Evolutionary conservation across 2,113 vertebrate genomes (phyloP).

Genomic region (Felis chaus): DNA sequence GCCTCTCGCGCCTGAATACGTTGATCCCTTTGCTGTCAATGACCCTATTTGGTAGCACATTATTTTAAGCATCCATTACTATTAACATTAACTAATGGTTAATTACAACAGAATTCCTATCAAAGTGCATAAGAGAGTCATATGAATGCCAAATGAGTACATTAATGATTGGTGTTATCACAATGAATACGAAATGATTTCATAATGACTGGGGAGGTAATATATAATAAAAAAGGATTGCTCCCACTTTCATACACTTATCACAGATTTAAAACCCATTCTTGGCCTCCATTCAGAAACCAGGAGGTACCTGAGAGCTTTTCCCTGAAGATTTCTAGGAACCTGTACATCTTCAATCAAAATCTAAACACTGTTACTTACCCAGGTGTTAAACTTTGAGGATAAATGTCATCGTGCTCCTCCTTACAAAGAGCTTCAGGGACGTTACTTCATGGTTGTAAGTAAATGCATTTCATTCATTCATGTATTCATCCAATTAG

Average conservation of each 20-base stretch:
- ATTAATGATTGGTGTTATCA: constrained; percentile 86
- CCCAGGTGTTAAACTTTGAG: neutral
- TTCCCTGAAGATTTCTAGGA: constrained; percentile 66
- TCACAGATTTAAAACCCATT: constrained; percentile 76
- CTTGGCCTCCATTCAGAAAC: constrained; percentile 80
- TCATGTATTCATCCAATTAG: neutral
- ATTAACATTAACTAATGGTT: constrained; percentile 86
- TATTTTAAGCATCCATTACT: constrained; percentile 83
- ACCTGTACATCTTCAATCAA: constrained; percentile 22
- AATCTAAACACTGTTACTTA: neutral
- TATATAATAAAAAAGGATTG: constrained; percentile 81
- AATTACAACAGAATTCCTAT: constrained; percentile 85
- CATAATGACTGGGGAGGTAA: constrained; percentile 84
- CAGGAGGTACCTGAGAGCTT: constrained; percentile 62
- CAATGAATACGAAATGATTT: constrained; percentile 86
- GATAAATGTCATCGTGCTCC: neutral
- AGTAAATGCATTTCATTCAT: neutral
- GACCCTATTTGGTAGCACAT: constrained; percentile 79
- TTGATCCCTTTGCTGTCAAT: constrained; percentile 74
- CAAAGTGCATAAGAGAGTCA: constrained; percentile 83
- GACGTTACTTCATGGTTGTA: neutral
- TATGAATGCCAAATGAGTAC: constrained; percentile 83
- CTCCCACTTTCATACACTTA: constrained; percentile 81
- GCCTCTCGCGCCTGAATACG: constrained; percentile 48
- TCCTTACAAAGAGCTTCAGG: neutral